Conservation (phyloP, 2,113 vertebrate genomes). For the Rynchops niger region DNA sequence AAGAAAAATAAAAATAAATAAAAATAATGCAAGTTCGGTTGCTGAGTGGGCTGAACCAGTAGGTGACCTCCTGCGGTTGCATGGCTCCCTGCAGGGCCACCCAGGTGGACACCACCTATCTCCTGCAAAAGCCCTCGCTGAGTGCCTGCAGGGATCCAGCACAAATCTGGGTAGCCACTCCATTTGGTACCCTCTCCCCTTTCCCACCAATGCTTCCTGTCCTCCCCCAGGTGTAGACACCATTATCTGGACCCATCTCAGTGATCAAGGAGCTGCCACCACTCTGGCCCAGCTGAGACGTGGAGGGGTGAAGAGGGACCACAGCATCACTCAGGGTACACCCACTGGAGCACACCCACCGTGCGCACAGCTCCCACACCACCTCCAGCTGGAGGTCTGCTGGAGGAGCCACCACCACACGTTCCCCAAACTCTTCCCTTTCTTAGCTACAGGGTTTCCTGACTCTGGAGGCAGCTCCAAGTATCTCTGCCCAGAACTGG, state of each 20-base stretch:
- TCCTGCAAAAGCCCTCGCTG: neutral
- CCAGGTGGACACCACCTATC: neutral
- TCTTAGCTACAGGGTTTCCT: neutral
- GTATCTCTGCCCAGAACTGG: too few relatives aligned
- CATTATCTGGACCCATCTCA: neutral
- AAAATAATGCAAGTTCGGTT: neutral
- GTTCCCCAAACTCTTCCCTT: neutral
- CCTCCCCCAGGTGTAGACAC: neutral
- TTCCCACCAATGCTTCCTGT: neutral
- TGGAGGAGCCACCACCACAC: neutral
- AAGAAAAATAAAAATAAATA: neutral
- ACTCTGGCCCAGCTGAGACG: neutral
- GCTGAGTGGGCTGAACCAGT: neutral
- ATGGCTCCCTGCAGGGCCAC: neutral
- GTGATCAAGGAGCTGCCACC: neutral
- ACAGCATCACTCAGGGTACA: accelerated
- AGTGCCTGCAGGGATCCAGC: neutral
- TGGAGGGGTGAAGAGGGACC: neutral
- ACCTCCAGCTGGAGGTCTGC: neutral
- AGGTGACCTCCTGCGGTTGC: neutral
- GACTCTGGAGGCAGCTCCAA: neutral
- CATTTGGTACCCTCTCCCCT: neutral
- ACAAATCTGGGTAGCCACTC: neutral
- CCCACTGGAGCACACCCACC: too few relatives aligned
- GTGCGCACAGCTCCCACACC: neutral